Base-by-base conservation (phyloP, 1,140 invertebrate species). In the Asbolus verrucosus region DNA sequence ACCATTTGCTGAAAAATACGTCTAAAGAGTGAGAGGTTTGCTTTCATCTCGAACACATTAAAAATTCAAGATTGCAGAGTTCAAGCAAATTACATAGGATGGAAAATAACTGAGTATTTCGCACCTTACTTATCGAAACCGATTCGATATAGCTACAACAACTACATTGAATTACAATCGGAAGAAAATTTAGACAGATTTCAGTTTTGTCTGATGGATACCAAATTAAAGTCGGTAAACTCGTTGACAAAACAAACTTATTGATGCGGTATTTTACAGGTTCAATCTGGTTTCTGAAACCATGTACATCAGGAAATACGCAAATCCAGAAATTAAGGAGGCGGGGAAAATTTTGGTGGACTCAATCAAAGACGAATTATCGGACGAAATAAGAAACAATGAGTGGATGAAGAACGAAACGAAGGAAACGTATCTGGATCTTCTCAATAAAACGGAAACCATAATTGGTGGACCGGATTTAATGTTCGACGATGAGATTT, bases 1-100 rank as follows among this genome's bases (percentile, higher is more conserved):
- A 54, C 9, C 19, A 27, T 27, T 54, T 63, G 19, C 9, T 63
- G 11, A 41, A 63, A 63, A 6, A 13, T 13, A 39, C 36, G n/a
- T n/a, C n/a, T n/a, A 63, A 63, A 18, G 21, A 27, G 61, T 63
- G 9, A 27, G 11, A 13, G n/a, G n/a, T n/a, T 19, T n/a, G 11
- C 46, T 4, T 43, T 15, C 4, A 13, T 24, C 18, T n/a, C 0
- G 27, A 54, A 24, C 13, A 27, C 0, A 27, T 27, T 11, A n/a
- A 36, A 6, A 50, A 13, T 11, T n/a, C n/a, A n/a, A 5, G 4
- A 39, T 71, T 71, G 18, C 15, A 71, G 70, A 13, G 19, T 33
- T 4, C 33, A 68, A 24, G 65, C 59, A 5, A 63, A 67, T 13
- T 71, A 67, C 33, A 71, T 71, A 5, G n/a, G 67, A 13, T 71